These are phyloP conservation scores for Andrena camellia DNA, from an alignment of 2,888 invertebrate genomes.

Conservation along the genomic window DNA sequence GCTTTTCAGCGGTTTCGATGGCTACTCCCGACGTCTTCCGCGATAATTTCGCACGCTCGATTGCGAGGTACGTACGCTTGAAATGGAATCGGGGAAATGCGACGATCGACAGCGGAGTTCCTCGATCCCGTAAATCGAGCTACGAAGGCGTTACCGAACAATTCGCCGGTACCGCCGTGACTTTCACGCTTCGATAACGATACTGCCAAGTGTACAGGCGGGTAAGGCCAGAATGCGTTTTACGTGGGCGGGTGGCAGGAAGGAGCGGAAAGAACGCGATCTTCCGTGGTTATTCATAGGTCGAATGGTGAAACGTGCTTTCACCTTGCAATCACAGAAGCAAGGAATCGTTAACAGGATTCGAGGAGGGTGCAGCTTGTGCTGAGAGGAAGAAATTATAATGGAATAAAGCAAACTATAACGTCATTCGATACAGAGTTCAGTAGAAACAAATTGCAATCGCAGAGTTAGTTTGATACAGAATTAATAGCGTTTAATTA, in stretches of 20 bases:
- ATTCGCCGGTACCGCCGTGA: slow-evolving; percentile 39
- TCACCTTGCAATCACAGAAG: slow-evolving; percentile 55
- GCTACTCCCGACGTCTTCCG: slow-evolving; percentile 1
- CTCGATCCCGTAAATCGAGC: slow-evolving; percentile 23
- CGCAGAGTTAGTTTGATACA: background rate
- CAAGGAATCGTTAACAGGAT: background rate
- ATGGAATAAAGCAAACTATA: background rate
- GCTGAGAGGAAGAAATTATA: background rate
- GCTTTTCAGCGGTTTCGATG: background rate
- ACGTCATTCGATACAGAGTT: background rate
- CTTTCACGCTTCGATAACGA: slow-evolving; percentile 64
- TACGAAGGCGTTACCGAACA: slow-evolving; percentile 22
- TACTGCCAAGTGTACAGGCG: slow-evolving; percentile 47
- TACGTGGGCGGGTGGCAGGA: slow-evolving; percentile 41
- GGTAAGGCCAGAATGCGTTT: background rate
- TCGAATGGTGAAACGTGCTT: slow-evolving; percentile 70
- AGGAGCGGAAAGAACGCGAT: slow-evolving; percentile 54
- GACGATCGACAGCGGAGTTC: background rate
- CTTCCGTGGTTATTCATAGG: slow-evolving; percentile 65
- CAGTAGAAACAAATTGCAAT: background rate
- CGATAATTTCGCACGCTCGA: slow-evolving; percentile 8
- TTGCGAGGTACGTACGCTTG: background rate
- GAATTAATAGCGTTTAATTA: background rate
- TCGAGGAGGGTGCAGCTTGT: background rate
- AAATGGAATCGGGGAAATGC: slow-evolving; percentile 22